phyloP scores from a whole-genome alignment of 2,113 vertebrate genomes.

The Macrotis lagotis region DNA sequence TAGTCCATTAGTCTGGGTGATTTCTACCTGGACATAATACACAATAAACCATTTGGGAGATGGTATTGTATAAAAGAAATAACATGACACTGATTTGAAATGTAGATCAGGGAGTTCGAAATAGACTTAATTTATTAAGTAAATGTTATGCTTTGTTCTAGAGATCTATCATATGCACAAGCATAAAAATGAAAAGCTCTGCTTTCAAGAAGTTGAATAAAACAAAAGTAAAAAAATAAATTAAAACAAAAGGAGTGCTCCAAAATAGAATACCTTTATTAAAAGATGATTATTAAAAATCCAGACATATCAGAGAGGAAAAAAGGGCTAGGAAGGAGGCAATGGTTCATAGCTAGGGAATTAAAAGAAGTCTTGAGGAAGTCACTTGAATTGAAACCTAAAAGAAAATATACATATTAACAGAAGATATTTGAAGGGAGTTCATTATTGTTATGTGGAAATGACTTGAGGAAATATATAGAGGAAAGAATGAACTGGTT shows the following conservation, averaged over 20 bases:
- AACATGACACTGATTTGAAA: background rate
- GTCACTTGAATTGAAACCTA: background rate
- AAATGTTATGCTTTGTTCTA: background rate
- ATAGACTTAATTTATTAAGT: background rate
- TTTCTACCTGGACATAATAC: background rate
- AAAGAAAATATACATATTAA: background rate
- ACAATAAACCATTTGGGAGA: background rate
- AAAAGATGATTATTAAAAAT: background rate
- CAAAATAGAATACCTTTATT: background rate
- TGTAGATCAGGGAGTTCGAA: background rate
- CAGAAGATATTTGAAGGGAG: background rate
- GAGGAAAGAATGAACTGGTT: background rate
- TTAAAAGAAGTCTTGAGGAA: background rate
- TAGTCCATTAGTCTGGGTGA: background rate
- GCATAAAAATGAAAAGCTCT: background rate
- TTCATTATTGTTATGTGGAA: background rate
- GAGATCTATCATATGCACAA: rapidly evolving
- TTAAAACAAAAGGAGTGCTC: background rate
- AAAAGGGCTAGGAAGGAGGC: background rate
- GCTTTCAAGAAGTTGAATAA: too few species aligned
- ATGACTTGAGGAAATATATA: background rate
- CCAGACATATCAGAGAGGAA: background rate
- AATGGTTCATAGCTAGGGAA: background rate
- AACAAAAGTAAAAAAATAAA: background rate
- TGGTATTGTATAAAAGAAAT: background rate